phyloP scores from a whole-genome alignment of 2,888 invertebrate genomes.

The Drosophila testacea region DNA sequence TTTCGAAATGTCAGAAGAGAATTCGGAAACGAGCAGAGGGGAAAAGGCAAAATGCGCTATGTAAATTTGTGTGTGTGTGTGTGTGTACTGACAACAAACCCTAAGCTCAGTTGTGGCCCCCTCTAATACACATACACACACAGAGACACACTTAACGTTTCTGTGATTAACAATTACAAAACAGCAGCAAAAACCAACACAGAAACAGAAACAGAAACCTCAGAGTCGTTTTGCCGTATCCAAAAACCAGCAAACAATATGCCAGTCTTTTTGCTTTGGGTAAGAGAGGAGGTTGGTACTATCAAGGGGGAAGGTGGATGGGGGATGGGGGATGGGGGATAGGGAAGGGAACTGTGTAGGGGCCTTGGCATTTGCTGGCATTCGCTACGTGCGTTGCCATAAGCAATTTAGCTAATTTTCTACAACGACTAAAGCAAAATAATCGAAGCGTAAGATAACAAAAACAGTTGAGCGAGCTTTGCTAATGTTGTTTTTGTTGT shows the following conservation, averaged over 20 bases:
- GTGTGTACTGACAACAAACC: constrained; percentile 16
- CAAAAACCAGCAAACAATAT: constrained; percentile 45
- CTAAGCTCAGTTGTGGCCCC: constrained; percentile 9
- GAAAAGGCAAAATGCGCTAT: constrained; percentile 40
- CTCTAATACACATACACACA: constrained; percentile 11
- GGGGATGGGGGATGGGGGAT: background rate
- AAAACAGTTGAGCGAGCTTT: constrained; percentile 46
- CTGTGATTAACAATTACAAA: constrained; percentile 78
- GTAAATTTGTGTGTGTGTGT: constrained; percentile 39
- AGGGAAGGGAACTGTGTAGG: background rate
- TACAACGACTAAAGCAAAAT: constrained; percentile 66
- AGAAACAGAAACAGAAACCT: constrained; percentile 35
- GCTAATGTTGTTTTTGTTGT: background rate
- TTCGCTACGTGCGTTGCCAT: constrained; percentile 79
- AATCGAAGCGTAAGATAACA: constrained; percentile 74
- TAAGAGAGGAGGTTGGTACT: background rate
- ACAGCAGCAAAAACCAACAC: constrained; percentile 47
- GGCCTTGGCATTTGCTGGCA: constrained; percentile 46
- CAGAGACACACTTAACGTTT: constrained; percentile 44
- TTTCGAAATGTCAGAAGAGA: constrained; percentile 21
- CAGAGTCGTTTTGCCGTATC: constrained; percentile 39
- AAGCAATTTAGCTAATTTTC: constrained; percentile 81
- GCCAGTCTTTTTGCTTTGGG: constrained; percentile 9
- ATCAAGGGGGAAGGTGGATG: background rate
- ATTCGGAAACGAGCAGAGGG: background rate